Percentiles rank a stretch among this genome's conserved stretches.
These are phyloP conservation scores for Drosophila rellima DNA, from an alignment of 2,888 invertebrate species.

Conservation along the genomic window DNA sequence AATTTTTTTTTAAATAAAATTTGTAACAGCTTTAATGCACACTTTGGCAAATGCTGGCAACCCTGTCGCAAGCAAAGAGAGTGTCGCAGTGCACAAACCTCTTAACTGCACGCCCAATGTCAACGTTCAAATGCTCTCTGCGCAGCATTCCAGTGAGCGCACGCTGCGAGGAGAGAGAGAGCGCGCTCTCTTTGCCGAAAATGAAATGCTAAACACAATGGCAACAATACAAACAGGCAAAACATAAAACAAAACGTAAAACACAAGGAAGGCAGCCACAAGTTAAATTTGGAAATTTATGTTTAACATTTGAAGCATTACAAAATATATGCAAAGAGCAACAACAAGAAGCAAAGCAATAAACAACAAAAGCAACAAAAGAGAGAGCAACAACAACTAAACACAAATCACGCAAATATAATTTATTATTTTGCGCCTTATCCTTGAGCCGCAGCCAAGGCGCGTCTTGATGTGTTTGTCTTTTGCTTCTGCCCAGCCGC, in stretches of 20 bases:
- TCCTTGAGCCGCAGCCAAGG: slow-evolving; percentile 79
- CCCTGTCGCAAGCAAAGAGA: slow-evolving; percentile 46
- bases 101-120: slow-evolving; percentile 32
- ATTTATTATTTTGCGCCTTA: slow-evolving; percentile 80
- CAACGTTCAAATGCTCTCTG: slow-evolving; percentile 32
- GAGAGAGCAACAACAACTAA: slow-evolving; percentile 49
- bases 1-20: slow-evolving; percentile 1
- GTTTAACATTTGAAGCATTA: slow-evolving; percentile 55
- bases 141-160: slow-evolving; percentile 56
- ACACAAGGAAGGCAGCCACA: slow-evolving; percentile 36
- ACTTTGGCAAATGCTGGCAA: slow-evolving; percentile 37
- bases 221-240: slow-evolving; percentile 13
- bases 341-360: slow-evolving; percentile 21
- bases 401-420: slow-evolving; percentile 81
- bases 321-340: slow-evolving; percentile 49
- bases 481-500: slow-evolving; percentile 35
- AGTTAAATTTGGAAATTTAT: slow-evolving; percentile 55
- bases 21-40: slow-evolving; percentile 18
- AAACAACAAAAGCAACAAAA: slow-evolving; percentile 18
- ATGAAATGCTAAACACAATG: slow-evolving; percentile 23
- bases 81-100: slow-evolving; percentile 16
- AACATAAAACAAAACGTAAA: slow-evolving; percentile 27
- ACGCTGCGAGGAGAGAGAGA: slow-evolving; percentile 17
- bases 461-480: slow-evolving; percentile 62
- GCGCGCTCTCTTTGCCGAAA: slow-evolving; percentile 9